Percentiles rank a stretch among this genome's conserved stretches.
Conservation (phyloP, 1,140 invertebrate genomes). For the Drosophila bocki region DNA sequence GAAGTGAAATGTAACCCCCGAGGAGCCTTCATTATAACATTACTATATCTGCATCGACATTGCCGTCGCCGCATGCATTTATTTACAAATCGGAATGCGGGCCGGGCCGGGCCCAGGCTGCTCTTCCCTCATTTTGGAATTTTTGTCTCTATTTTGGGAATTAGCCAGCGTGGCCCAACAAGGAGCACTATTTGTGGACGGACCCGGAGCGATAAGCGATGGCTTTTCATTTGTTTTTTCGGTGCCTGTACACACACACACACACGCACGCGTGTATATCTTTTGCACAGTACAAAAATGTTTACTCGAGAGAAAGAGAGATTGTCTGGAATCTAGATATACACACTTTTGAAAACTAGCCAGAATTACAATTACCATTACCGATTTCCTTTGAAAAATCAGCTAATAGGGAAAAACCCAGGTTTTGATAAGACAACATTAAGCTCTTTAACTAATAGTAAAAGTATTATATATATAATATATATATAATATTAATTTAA, state of each 20-base stretch:
- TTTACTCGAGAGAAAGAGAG: neutral
- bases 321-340: neutral
- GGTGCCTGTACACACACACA: constrained; percentile 12
- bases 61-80: constrained; percentile 33
- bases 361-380: no score
- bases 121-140: constrained; percentile 60
- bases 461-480: no score
- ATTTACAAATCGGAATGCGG: constrained; percentile 44
- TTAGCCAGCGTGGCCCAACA: constrained; percentile 49
- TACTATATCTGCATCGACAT: constrained; percentile 14
- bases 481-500: no score
- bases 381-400: no score
- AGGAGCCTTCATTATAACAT: constrained; percentile 22
- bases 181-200: constrained; percentile 38
- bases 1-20: constrained; percentile 58
- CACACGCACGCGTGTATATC: constrained; percentile 23
- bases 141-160: constrained; percentile 66
- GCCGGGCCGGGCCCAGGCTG: constrained; percentile 13
- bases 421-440: neutral
- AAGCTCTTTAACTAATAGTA: neutral
- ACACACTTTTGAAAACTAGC: neutral
- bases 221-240: constrained; percentile 7
- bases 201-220: constrained; percentile 36
- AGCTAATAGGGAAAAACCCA: neutral
- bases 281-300: constrained; percentile 34